These are phyloP conservation scores for Mormyrops attenuatus DNA, from an alignment of 2,797 vertebrate species.

Conservation along the genomic window DNA sequence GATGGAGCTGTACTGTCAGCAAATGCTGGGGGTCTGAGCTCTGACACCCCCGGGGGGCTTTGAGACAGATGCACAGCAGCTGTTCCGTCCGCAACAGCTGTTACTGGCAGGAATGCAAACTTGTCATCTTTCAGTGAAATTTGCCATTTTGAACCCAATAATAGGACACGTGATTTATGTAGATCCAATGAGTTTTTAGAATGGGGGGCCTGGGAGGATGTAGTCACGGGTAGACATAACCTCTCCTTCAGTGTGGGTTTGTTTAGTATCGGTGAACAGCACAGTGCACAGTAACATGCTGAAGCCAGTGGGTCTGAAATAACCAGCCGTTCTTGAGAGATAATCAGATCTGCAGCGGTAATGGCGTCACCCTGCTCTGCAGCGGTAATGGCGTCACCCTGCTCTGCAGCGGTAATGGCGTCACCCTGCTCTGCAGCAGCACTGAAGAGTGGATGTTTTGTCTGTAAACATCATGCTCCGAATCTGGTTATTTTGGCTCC, in stretches of 20 bases:
- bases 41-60: background rate
- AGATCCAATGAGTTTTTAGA: background rate
- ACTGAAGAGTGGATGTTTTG: constrained; percentile 16
- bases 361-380: background rate
- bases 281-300: background rate
- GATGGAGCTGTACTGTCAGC: background rate
- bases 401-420: background rate
- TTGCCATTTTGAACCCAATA: background rate
- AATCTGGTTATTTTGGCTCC: background rate
- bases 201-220: background rate
- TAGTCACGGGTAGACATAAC: background rate
- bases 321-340: background rate
- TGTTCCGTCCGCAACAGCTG: background rate
- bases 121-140: background rate
- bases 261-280: background rate
- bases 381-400: no score
- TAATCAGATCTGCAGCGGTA: background rate
- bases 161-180: background rate
- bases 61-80: background rate
- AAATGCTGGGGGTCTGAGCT: background rate
- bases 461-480: background rate
- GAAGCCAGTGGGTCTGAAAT: background rate
- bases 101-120: background rate
- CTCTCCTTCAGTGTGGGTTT: background rate
- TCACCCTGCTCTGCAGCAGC: no score